Percentiles rank a stretch among this genome's conserved stretches.
Conservation (phyloP, 2,797 vertebrate species). For the Falco concolor region DNA sequence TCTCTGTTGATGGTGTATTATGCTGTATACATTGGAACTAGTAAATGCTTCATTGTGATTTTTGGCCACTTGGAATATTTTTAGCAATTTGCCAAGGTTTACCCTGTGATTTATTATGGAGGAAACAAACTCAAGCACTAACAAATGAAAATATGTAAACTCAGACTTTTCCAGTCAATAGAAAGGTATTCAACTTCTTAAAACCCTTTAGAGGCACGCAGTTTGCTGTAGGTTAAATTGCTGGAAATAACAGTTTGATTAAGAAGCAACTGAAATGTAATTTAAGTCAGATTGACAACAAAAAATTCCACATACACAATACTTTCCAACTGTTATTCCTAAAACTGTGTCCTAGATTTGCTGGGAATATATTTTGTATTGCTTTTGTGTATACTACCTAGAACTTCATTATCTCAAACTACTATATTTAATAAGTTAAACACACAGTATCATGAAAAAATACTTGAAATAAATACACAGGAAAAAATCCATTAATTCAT, state of each 20-base stretch:
- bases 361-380: background rate
- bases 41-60: constrained; percentile 25
- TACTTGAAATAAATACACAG: background rate
- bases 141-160: constrained; percentile 67
- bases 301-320: background rate
- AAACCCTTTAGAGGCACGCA: background rate
- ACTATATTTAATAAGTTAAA: background rate
- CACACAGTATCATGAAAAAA: background rate
- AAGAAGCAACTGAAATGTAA: background rate
- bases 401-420: background rate
- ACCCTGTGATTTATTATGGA: constrained; percentile 60
- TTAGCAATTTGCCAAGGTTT: constrained; percentile 61
- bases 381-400: background rate
- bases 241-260: background rate
- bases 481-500: background rate
- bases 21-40: constrained; percentile 33
- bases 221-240: background rate
- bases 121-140: constrained; percentile 70
- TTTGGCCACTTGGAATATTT: constrained; percentile 61
- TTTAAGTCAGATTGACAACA: background rate
- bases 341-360: background rate
- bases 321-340: background rate
- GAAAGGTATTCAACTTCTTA: constrained; percentile 45
- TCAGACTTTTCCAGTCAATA: constrained; percentile 49
- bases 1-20: background rate